A percentile compares a stretch with the other conserved stretches of the same genome.
Evolutionary conservation across 2,113 vertebrate species (phyloP).

Genomic region (Bostrychus sinensis): DNA sequence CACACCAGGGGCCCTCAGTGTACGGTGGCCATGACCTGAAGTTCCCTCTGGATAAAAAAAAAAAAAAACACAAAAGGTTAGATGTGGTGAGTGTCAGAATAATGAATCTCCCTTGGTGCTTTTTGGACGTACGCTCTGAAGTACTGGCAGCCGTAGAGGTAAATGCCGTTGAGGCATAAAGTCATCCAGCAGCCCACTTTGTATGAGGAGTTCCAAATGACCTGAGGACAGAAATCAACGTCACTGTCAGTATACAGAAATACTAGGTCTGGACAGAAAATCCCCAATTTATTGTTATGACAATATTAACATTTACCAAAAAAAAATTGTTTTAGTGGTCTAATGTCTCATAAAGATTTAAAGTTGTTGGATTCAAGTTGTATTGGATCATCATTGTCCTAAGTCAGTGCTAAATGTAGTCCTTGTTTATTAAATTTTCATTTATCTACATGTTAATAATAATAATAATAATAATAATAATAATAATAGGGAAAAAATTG

Average conservation of each 20-base stretch:
- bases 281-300: too few species aligned
- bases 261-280: too few species aligned
- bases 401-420: too few species aligned
- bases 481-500: too few species aligned
- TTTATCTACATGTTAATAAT: too few species aligned
- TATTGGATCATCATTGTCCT: too few species aligned
- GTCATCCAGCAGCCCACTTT: conserved; percentile 68
- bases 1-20: conserved; percentile 50
- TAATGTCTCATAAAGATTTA: too few species aligned
- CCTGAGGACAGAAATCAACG: conserved; percentile 42
- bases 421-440: too few species aligned
- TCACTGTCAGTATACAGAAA: not conserved
- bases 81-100: not conserved
- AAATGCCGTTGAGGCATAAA: conserved; percentile 45
- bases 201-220: conserved; percentile 76
- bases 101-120: not conserved
- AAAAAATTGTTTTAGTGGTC: too few species aligned
- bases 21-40: conserved; percentile 59
- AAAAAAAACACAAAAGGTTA: not conserved
- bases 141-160: conserved; percentile 74
- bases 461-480: too few species aligned
- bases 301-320: too few species aligned
- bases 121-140: conserved; percentile 71
- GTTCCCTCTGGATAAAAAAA: conserved; percentile 70
- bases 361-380: too few species aligned